These are phyloP conservation scores for Neosilurus mollespiculum DNA, from an alignment of 2,797 vertebrate genomes.

Conservation along the genomic window DNA sequence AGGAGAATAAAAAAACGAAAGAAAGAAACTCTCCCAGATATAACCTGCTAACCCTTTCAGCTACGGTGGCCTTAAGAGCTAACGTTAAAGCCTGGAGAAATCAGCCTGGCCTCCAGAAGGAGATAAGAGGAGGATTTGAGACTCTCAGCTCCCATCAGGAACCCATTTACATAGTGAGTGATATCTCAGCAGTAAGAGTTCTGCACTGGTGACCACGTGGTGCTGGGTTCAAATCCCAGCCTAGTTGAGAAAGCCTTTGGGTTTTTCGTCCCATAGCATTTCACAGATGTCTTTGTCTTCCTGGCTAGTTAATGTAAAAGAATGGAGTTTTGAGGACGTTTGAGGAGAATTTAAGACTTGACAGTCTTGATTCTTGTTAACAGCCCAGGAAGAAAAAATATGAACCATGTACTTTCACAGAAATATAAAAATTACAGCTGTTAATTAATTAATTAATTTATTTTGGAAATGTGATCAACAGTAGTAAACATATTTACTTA, in stretches of 20 bases:
- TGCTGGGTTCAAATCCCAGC: constrained; percentile 21
- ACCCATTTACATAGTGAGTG: constrained; percentile 35
- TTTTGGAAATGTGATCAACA: too few species aligned
- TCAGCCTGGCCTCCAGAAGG: constrained; percentile 34
- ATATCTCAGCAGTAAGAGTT: not conserved
- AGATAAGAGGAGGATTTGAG: constrained; percentile 40
- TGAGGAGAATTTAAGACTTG: not conserved
- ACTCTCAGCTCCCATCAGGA: constrained; percentile 29
- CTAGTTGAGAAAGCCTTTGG: not conserved
- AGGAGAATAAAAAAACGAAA: constrained; percentile 29
- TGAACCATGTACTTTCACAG: not conserved
- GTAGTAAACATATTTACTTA: not conserved
- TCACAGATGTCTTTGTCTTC: not conserved
- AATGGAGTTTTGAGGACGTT: not conserved
- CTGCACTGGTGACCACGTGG: not conserved
- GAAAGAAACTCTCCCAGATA: constrained; percentile 35
- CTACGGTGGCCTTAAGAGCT: constrained; percentile 47
- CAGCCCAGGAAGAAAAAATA: not conserved
- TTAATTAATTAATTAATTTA: too few species aligned
- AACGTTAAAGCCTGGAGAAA: constrained; percentile 49
- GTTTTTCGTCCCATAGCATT: not conserved
- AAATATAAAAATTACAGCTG: not conserved
- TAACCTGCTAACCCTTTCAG: constrained; percentile 23
- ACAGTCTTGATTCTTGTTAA: not conserved
- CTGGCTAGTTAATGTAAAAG: constrained; percentile 8